Base-by-base conservation (phyloP, 2,888 invertebrate genomes). In the Agriopis marginaria region DNA sequence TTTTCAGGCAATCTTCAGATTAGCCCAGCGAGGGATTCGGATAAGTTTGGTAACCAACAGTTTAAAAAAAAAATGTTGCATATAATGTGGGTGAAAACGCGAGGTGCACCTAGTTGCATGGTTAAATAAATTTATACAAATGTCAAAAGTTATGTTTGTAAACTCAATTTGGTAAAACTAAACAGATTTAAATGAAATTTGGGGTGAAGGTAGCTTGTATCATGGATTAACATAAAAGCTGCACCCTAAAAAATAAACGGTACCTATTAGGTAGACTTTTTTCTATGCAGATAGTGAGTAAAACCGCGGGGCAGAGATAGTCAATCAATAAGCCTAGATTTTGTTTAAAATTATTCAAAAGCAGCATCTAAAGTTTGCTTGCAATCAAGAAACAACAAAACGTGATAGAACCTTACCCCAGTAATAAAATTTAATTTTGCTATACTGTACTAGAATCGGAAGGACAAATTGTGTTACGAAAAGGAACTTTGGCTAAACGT, bases 301-400 rank as follows among this genome's bases (percentile, higher is more conserved):
- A 51, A 51, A 3, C 23, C 51, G 51, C 51, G 14, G 3, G 5
- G 23, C 9, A 51, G 10, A 51, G 9, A 10, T 51, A 51, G 4
- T 9, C 51, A n/a, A n/a, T 17, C 10, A 45, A 44, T 11, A 49
- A 56, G 54, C 55, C 58, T 63, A 66, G 11, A 53, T 61, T 82
- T 82, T 74, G 73, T 65, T 73, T 77, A 82, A 81, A 83, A 86
- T 86, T 82, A 83, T 82, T 77, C 79, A 83, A 76, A 73, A 75
- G 79, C 78, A 80, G 82, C 84, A 86, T 53, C 40, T 54, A 51
- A 51, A 51, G 32, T 49, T 44, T 45, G 12, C 50, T 23, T 14
- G 2, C 44, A 68, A 47, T 68, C 42, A 63, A 63, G 4, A 40
- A 3, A 17, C 6, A 40, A 55, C 32, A 32, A 23, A 49, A 40